Base-by-base conservation (phyloP, 2,113 vertebrate genomes). In the Aldabrachelys gigantea region DNA sequence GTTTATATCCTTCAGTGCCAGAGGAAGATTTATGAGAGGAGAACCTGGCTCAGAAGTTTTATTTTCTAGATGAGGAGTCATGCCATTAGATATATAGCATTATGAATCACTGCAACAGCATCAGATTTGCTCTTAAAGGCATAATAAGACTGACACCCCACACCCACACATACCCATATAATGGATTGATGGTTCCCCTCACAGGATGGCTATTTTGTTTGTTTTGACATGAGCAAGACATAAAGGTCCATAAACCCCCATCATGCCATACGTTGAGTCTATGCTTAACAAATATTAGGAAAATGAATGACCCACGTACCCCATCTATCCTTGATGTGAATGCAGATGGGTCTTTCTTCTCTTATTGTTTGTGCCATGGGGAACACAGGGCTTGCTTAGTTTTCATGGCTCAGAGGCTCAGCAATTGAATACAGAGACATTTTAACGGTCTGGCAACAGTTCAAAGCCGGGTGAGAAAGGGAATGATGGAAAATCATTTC, bases 71-170 rank as follows among this genome's bases (percentile, higher is more conserved):
- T 95, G 95, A 98, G 90, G 94, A 98, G 96, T 97, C 92, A 96
- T 94, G 80, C 91, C 94, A 96, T 95, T 98, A 98, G 96, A 98
- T 98, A 98, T 98, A 97, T 95, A 97, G 97, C 93, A 97, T 98
- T 98, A 98, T 98, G 98, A 98, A 98, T 98, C 98, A 98, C 97
- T 98, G 97, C 91, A 98, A 98, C 91, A 97, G 97, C 96, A 98
- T 95, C 95, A 98, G 98, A 98, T 99, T 98, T 98, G 98, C 98
- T 98, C 97, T 97, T 98, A 98, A 98, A 98, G 98, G 98, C 98
- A 98, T 97, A 97, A 98, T 96, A 98, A 98, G 98, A 98, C 95
- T 96, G 72, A 82, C 94, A 97, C 91, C 96, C 96, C 96, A 96
- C 97, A 96, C 96, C 95, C 97, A 96, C 97, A 85, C 85, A 89